A percentile compares a stretch with the other conserved stretches of the same genome.
phyloP scores from a whole-genome alignment of 2,888 invertebrate species.

The Drosophila sordidula region DNA sequence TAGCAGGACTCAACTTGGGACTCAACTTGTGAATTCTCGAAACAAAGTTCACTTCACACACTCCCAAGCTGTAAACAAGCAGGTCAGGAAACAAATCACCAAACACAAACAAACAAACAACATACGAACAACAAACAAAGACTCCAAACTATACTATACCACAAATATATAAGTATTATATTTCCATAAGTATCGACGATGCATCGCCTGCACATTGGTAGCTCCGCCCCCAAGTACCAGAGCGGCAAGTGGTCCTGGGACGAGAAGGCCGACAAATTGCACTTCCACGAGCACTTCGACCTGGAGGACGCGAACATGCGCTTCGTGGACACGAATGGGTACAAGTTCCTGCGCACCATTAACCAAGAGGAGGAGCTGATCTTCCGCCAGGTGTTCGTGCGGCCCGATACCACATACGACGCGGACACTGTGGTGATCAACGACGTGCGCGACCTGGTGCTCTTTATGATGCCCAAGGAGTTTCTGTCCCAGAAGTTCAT shows the following conservation, averaged over 20 bases:
- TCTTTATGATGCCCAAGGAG: slow-evolving; percentile 23
- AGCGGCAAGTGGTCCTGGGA: slow-evolving; percentile 29
- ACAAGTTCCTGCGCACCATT: slow-evolving; percentile 19
- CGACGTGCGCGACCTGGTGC: slow-evolving; percentile 25
- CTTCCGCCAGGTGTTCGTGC: slow-evolving; percentile 9
- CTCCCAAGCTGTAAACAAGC: neutral
- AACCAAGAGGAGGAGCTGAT: slow-evolving; percentile 25
- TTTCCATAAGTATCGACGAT: neutral
- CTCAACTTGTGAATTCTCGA: too few relatives aligned
- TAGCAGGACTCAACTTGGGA: too few relatives aligned
- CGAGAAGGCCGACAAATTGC: slow-evolving; percentile 1
- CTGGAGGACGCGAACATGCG: slow-evolving; percentile 17
- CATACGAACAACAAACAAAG: neutral
- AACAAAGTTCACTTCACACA: too few relatives aligned
- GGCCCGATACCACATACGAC: slow-evolving; percentile 2
- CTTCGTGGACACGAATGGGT: slow-evolving; percentile 14
- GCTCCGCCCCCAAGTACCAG: slow-evolving; percentile 7
- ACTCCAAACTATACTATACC: neutral
- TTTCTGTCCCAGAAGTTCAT: slow-evolving; percentile 6
- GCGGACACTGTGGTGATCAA: slow-evolving; percentile 12
- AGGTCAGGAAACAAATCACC: neutral
- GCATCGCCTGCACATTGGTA: slow-evolving; percentile 18
- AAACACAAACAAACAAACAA: neutral
- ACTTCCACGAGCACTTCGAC: slow-evolving; percentile 10
- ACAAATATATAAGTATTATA: neutral